Evolutionary conservation across 1,140 invertebrate genomes (phyloP), one percentile per base, ranked within the genome.

Genomic region (Ooceraea biroi): DNA sequence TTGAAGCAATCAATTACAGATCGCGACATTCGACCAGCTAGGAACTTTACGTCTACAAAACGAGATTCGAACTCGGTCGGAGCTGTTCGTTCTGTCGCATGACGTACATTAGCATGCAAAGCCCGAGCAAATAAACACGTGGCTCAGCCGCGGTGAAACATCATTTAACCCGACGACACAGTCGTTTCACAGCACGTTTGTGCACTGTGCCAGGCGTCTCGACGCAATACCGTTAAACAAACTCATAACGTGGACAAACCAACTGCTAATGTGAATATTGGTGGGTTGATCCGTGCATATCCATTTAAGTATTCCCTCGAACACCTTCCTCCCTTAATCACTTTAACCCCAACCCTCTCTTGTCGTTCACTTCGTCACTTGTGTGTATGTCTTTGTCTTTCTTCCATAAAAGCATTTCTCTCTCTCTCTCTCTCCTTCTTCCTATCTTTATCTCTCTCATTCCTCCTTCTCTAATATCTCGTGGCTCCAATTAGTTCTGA

Each of bases 401-500:
- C 76, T 61, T 36, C 61, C 58, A 25, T 50, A 57, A 71, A 71
- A 57, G 65, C 25, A 50, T 57, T 60, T 52, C 55, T 57, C 86
- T 86, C 41, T 80, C 36, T 36, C 36, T 36, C 36, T 36, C 36
- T 36, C 36, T 36, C 36, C 7, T 7, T 36, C 36, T 36, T 7
- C 7, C 36, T 36, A 2, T 36, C 36, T 36, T 7, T 36, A 36
- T 46, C 48, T 50, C 83, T 83, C 44, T 80, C 77, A 76, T 82
- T 74, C 82, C 83, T 86, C 52, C 76, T 87, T 84, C 85, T 84
- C 87, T 90, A 92, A 92, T 90, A 91, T 91, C 91, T 92, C 91
- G 91, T 92, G 91, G 91, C 91, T 92, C 91, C 91, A 92, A 92
- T 92, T 92, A 92, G 91, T 92, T 92, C 87, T 89, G 91, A 91